These are phyloP conservation scores for Hippocampus comes DNA, from an alignment of 2,113 vertebrate genomes.

Conservation along the genomic window DNA sequence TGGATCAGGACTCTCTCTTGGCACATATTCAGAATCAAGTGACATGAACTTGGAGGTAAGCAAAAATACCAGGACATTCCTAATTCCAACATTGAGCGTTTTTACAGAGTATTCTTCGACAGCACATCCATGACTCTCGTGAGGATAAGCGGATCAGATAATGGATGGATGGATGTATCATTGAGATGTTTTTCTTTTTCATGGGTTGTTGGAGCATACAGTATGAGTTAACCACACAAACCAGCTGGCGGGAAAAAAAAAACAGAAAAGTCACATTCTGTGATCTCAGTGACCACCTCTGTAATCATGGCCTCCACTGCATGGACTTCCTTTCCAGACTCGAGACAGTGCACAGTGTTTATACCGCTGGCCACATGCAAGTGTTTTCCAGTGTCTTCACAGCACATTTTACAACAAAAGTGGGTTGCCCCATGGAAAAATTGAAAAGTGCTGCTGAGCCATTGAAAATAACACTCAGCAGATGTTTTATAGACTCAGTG, in stretches of 20 bases:
- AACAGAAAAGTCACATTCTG: neutral
- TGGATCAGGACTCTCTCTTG: too few species aligned
- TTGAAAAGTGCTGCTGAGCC: constrained; percentile 10
- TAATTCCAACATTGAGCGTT: too few species aligned
- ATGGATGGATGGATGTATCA: neutral
- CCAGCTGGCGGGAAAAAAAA: neutral
- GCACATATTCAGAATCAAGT: too few species aligned
- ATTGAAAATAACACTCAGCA: neutral
- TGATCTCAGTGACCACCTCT: neutral
- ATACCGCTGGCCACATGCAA: neutral
- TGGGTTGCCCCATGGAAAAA: neutral
- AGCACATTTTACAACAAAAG: neutral
- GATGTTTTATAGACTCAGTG: neutral
- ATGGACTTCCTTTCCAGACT: constrained; percentile 2
- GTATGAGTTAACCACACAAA: neutral
- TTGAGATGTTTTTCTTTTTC: neutral
- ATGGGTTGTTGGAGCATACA: neutral
- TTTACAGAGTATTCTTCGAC: too few species aligned
- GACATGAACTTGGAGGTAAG: too few species aligned
- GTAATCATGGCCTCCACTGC: constrained; percentile 12
- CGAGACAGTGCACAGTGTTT: neutral
- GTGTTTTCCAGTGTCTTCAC: constrained; percentile 11
- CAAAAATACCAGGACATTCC: too few species aligned
- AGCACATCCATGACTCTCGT: too few species aligned
- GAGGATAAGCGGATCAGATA: too few species aligned